Evolutionary conservation across 2,888 invertebrate genomes (phyloP), one percentile per base, ranked within the genome.

Genomic region (Cylloceria caligata): DNA sequence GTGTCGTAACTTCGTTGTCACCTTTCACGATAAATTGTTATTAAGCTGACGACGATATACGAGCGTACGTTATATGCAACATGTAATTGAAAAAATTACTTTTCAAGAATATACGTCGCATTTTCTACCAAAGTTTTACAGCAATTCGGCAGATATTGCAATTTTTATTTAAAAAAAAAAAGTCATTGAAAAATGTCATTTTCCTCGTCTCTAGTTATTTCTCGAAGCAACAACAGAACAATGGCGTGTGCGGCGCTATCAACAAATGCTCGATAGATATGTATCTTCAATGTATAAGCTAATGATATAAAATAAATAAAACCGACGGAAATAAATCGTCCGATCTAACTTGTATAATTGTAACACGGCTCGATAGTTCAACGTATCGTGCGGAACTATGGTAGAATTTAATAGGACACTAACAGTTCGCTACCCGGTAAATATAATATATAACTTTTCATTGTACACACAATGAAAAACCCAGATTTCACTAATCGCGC

Each of bases 251-350:
- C 16, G 68, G 39, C 81, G 52, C 80, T 62, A 64, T 80, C 64
- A 78, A 82, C 78, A 74, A 82, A 82, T 82, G 57, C 78, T 74
- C 78, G 74, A 74, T 39, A 65, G 81, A 82, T 82, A 82, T 82
- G 81, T 82, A 65, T 73, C 71, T 78, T 82, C 74, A 71, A 57
- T 78, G 49, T 78, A 82, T 60, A 64, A 39, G 65, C 78, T 82
- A 73, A 78, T 78, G 68, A 81, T 77, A 80, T 34, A 55, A 39
- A 75, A 69, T 74, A 69, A 78, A 74, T 75, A 21, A 71, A 71
- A 49, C 65, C 67, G 62, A 62, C 42, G 30, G 27, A 39, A 67
- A 68, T 55, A 62, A 13, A 64, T 52, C 52, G 34, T 34, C 55
- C 57, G 65, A 57, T 68, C 36, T 30, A 64, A 64, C 30, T 67